Base-by-base conservation (phyloP, 92 coral and sea anemone genomes). In the Montipora capitata region DNA sequence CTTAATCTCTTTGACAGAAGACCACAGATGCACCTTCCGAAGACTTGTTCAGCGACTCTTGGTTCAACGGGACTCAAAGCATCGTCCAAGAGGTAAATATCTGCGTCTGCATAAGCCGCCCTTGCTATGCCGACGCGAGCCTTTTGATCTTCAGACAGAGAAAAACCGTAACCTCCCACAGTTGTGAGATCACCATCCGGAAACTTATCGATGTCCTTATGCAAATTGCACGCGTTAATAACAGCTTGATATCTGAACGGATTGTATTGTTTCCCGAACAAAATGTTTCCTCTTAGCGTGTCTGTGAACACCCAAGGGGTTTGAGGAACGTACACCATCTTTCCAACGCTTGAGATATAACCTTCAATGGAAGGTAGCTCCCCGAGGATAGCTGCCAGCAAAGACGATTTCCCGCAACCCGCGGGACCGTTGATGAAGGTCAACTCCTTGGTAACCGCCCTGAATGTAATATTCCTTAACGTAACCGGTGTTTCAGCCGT, bases 201-300 rank as follows among this genome's bases (percentile, higher is more conserved):
- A 12, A 95, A 92, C 70, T 93, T 95, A 70, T 92, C 95, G 49
- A 89, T 89, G 77, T 88, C 93, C 83, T 70, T 88, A 59, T 92
- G 96, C 16, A 95, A 80, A 67, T 81, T 94, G 51, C 98, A 95
- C 1, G 98, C 93, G 40, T 93, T 95, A 44, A 95, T 87, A 18
- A 95, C 94, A 7, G 98, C 98, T 74, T 95, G 96, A 85, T 95
- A 95, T 48, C 96, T 85, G 67, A 95, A 95, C 5, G 98, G 98
- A 72, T 95, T 95, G 35, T 90, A 95, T 43, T 68, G 93, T 35
- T 89, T 91, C 17, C 98, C 98, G 40, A 93, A 95, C 42, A 91
- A 66, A 61, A 95, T 87, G 51, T 95, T 95, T 68, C 88, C 91
- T 8, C 98, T 71, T 45, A 95, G 87, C 0, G 93, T 84, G 74